Evolutionary conservation across 2,888 invertebrate genomes (phyloP).

Genomic region (Urechis unicinctus): DNA sequence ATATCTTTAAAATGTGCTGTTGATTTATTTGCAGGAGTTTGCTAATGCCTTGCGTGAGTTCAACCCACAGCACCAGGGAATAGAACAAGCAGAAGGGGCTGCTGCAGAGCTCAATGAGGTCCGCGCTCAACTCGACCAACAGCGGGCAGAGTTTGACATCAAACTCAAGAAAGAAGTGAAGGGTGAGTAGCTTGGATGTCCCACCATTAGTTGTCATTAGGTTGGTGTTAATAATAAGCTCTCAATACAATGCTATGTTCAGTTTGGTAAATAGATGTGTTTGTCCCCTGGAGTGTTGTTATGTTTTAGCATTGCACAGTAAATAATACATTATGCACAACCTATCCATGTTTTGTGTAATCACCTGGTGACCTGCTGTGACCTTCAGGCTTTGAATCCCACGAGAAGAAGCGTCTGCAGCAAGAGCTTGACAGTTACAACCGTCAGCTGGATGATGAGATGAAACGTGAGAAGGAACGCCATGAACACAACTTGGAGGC

Average conservation of each 20-base stretch:
- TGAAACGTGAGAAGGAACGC: constrained; percentile 31
- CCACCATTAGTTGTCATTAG: too few relatives aligned
- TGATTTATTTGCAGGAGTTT: constrained; percentile 32
- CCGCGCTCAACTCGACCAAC: constrained; percentile 29
- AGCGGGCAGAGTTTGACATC: constrained; percentile 30
- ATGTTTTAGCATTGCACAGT: too few relatives aligned
- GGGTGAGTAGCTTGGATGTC: constrained; percentile 29
- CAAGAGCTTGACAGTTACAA: constrained; percentile 33
- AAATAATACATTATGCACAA: too few relatives aligned
- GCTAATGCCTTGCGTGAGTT: constrained; percentile 40
- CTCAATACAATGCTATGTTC: too few relatives aligned
- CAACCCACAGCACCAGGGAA: constrained; percentile 30
- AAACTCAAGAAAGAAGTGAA: constrained; percentile 33
- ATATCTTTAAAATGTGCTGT: not conserved
- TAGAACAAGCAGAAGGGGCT: constrained; percentile 28
- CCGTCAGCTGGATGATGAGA: constrained; percentile 33
- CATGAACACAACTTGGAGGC: constrained; percentile 33
- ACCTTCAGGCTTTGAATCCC: constrained; percentile 33
- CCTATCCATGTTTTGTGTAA: too few relatives aligned
- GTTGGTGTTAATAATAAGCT: too few relatives aligned
- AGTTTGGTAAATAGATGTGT: too few relatives aligned
- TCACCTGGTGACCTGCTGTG: too few relatives aligned
- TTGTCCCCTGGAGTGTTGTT: too few relatives aligned
- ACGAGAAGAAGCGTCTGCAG: constrained; percentile 30
- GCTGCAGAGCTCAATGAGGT: constrained; percentile 36